Percentiles rank a stretch among this genome's conserved stretches.
phyloP scores from a whole-genome alignment of 2,113 vertebrate genomes.

The Apteryx owenii region DNA sequence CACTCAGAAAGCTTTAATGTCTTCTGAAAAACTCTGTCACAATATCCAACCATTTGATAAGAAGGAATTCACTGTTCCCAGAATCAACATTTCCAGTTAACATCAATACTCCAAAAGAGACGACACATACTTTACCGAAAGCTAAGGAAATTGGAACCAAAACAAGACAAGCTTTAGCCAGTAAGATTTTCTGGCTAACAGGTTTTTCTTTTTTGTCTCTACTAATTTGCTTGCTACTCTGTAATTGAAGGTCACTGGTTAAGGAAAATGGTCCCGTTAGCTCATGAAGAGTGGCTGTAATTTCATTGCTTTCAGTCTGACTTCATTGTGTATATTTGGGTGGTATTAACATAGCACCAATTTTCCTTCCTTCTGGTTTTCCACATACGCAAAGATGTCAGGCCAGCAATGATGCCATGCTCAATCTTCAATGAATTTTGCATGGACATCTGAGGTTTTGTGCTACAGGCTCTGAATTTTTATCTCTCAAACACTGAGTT shows the following conservation, averaged over 20 bases:
- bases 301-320: conserved; percentile 56
- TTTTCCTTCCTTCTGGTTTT: conserved; percentile 56
- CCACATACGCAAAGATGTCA: neutral
- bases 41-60: conserved; percentile 43
- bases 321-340: conserved; percentile 62
- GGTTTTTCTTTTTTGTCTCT: conserved; percentile 61
- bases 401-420: neutral
- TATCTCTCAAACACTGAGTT: neutral
- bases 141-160: conserved; percentile 50
- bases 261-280: conserved; percentile 56
- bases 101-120: conserved; percentile 13
- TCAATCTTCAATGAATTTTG: neutral
- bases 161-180: conserved; percentile 54
- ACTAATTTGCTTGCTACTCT: conserved; percentile 62
- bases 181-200: conserved; percentile 53
- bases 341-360: conserved; percentile 39
- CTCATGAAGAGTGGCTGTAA: conserved; percentile 49
- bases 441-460: neutral
- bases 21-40: neutral
- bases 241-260: conserved; percentile 65
- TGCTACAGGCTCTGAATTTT: neutral
- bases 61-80: conserved; percentile 18
- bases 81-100: conserved; percentile 61
- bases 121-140: conserved; percentile 42
- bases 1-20: neutral